Evolutionary conservation across 2,888 invertebrate genomes (phyloP).

Genomic region (Sinodicranocentrus sp.): DNA sequence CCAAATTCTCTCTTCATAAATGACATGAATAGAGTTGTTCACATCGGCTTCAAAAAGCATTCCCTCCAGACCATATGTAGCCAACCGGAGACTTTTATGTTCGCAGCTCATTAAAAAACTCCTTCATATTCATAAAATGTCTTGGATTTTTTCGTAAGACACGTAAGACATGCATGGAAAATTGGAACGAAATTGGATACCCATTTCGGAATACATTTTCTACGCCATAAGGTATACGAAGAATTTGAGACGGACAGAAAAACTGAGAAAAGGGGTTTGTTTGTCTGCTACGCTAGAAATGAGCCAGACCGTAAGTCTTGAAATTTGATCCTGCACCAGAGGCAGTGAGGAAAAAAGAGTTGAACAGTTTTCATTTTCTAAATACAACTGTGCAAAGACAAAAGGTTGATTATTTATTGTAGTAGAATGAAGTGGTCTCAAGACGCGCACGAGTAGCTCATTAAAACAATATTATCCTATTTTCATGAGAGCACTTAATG

Average conservation of each 20-base stretch:
- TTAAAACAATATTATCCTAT: slow-evolving; percentile 69
- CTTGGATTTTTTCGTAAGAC: too few species aligned
- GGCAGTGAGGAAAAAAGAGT: neutral
- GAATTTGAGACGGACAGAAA: too few species aligned
- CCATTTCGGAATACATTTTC: neutral
- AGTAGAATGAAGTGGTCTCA: slow-evolving; percentile 64
- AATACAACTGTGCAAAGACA: slow-evolving; percentile 42
- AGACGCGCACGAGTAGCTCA: slow-evolving; percentile 65
- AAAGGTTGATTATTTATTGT: slow-evolving; percentile 67
- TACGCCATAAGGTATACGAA: too few species aligned
- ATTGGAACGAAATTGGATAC: slow-evolving; percentile 12
- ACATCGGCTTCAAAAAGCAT: too few species aligned
- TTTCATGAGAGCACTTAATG: slow-evolving; percentile 65
- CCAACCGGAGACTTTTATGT: slow-evolving; percentile 12
- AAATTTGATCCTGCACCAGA: slow-evolving; percentile 41
- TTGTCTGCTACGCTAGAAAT: too few species aligned
- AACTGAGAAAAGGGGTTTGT: too few species aligned
- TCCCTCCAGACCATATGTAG: slow-evolving; percentile 31
- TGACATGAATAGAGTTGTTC: neutral
- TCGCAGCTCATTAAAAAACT: slow-evolving; percentile 48
- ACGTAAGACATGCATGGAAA: too few species aligned
- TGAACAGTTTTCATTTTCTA: slow-evolving; percentile 17
- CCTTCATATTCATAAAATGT: too few species aligned
- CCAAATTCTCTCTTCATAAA: too few species aligned
- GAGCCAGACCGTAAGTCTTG: slow-evolving; percentile 4